Percentiles rank a stretch among this genome's conserved stretches.
Conservation (phyloP, 2,797 vertebrate species). For the Enteromius mattozi region DNA sequence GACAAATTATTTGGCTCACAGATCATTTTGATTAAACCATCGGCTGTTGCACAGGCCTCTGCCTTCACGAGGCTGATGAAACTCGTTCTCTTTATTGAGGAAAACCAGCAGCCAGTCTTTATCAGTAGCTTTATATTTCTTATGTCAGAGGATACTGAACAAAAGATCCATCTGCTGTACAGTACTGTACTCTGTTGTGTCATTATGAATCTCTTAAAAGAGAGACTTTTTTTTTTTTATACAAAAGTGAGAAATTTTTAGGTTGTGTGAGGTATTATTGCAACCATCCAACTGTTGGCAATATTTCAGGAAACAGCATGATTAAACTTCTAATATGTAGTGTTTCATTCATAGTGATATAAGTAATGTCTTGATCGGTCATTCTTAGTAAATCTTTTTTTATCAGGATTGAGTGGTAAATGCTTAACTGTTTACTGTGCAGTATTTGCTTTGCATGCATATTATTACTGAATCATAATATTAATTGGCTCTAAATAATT, state of each 20-base stretch:
- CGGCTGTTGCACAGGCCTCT: conserved; percentile 4
- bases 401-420: background rate
- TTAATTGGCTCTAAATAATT: background rate
- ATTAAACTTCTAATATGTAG: too few species aligned
- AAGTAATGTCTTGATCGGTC: background rate
- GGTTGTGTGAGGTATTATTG: background rate
- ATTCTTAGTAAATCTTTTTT: background rate
- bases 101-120: background rate
- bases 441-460: background rate
- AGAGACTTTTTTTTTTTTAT: background rate
- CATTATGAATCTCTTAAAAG: background rate
- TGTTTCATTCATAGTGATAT: background rate
- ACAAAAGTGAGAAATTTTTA: background rate
- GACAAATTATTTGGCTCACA: conserved; percentile 37
- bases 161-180: conserved; percentile 27
- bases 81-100: background rate
- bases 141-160: conserved; percentile 26
- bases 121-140: background rate
- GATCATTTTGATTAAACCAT: conserved; percentile 41
- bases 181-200: background rate
- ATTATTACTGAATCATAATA: background rate
- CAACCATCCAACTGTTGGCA: background rate
- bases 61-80: background rate
- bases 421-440: background rate
- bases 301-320: background rate